These are phyloP conservation scores for Rotaria socialis DNA, from an alignment of 2,888 invertebrate genomes.

Conservation along the genomic window DNA sequence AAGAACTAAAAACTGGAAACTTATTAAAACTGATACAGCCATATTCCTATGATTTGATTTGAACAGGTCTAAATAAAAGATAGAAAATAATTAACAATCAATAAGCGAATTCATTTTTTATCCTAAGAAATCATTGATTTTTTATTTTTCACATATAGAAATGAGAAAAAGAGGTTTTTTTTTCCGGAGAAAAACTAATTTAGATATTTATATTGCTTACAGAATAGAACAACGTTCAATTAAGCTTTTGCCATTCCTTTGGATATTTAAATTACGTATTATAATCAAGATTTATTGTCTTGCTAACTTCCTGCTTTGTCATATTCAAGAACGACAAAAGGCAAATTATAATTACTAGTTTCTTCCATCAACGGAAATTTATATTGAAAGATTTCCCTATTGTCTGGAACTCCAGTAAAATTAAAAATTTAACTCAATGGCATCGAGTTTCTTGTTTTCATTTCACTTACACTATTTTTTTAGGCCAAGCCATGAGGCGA, in stretches of 20 bases:
- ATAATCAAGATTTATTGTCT: not conserved
- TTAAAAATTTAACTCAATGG: not conserved
- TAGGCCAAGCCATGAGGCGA: constrained; percentile 44
- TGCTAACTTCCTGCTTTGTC: not conserved
- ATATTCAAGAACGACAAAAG: not conserved
- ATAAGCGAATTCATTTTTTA: not conserved
- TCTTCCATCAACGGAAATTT: not conserved
- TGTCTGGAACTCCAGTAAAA: not conserved
- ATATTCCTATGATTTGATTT: not conserved
- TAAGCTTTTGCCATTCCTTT: not conserved
- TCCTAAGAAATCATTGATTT: not conserved
- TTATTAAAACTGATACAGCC: not conserved
- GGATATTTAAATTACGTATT: not conserved
- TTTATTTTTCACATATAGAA: not conserved
- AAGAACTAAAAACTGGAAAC: not conserved
- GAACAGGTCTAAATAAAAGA: not conserved
- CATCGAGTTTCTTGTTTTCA: not conserved
- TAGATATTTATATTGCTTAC: too few relatives aligned
- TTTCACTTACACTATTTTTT: constrained; percentile 33
- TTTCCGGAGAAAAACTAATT: not conserved
- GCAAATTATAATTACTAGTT: not conserved
- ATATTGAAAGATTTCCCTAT: not conserved
- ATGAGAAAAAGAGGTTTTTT: too few relatives aligned
- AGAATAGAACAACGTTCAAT: not conserved
- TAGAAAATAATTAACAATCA: not conserved